These are phyloP conservation scores for Dermochelys coriacea DNA, from an alignment of 2,797 vertebrate genomes.

Conservation along the genomic window DNA sequence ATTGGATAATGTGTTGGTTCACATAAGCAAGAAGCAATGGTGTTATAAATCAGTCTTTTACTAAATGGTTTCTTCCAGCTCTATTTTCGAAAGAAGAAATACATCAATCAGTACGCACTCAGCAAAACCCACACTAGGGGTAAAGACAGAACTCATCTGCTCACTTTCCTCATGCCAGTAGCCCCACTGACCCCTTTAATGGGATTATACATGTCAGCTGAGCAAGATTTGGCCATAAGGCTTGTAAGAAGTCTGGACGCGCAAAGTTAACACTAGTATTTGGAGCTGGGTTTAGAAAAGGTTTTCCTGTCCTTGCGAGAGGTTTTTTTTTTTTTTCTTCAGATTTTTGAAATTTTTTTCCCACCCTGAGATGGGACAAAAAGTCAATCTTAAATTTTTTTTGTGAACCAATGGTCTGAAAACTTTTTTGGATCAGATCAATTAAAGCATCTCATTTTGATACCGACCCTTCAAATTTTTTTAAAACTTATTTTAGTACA, in stretches of 20 bases:
- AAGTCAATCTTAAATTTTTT: too few species aligned
- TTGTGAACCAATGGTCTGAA: too few species aligned
- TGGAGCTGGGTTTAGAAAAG: neutral
- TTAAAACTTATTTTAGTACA: too few species aligned
- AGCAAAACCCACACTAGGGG: neutral
- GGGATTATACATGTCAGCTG: neutral
- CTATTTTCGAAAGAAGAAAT: neutral
- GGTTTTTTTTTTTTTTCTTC: too few species aligned
- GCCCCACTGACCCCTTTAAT: neutral
- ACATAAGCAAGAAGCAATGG: neutral
- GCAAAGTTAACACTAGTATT: neutral
- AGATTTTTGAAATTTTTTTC: too few species aligned
- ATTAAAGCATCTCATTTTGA: neutral
- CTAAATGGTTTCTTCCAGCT: too few species aligned
- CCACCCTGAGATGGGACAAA: too few species aligned
- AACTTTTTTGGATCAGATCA: neutral
- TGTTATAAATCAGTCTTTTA: neutral
- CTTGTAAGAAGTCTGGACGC: neutral
- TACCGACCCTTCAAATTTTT: too few species aligned
- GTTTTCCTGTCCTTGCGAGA: too few species aligned
- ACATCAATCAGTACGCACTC: too few species aligned
- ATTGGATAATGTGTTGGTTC: neutral
- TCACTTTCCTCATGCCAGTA: neutral
- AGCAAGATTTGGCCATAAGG: neutral
- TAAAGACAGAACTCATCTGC: neutral